Conservation (phyloP, 2,797 vertebrate species). For the Sphenopsis melanotis region DNA sequence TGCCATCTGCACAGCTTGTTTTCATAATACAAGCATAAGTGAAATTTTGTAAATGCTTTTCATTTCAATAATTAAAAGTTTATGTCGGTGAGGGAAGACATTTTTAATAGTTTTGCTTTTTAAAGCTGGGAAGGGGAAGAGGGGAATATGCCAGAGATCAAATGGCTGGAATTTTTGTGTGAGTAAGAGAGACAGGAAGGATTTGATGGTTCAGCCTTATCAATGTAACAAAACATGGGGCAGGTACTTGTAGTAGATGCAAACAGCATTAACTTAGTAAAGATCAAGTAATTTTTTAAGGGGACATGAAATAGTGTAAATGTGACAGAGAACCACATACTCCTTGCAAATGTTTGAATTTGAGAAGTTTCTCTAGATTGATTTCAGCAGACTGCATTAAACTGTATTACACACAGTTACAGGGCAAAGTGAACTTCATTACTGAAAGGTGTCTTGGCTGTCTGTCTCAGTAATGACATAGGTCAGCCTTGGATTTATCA, state of each 20-base stretch:
- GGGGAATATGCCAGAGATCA: neutral
- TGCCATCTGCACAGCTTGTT: neutral
- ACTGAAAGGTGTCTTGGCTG: neutral
- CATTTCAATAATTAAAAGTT: conserved; percentile 27
- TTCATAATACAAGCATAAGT: neutral
- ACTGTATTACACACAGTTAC: neutral
- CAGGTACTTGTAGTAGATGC: neutral
- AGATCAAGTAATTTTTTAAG: neutral
- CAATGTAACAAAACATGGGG: neutral
- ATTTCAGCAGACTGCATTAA: neutral
- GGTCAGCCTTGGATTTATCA: neutral
- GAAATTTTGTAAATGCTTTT: neutral
- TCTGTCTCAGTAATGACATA: neutral
- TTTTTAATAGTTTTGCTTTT: conserved; percentile 3
- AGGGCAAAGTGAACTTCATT: neutral
- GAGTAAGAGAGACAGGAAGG: neutral
- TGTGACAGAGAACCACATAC: neutral
- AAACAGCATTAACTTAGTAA: neutral
- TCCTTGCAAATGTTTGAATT: neutral
- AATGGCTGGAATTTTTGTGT: neutral
- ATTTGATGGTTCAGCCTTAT: neutral
- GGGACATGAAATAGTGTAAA: neutral
- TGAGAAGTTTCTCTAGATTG: neutral
- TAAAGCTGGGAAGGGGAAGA: neutral
- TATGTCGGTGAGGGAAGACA: neutral